Conservation (phyloP, 1,140 invertebrate species). For the Littorina saxatilis region DNA sequence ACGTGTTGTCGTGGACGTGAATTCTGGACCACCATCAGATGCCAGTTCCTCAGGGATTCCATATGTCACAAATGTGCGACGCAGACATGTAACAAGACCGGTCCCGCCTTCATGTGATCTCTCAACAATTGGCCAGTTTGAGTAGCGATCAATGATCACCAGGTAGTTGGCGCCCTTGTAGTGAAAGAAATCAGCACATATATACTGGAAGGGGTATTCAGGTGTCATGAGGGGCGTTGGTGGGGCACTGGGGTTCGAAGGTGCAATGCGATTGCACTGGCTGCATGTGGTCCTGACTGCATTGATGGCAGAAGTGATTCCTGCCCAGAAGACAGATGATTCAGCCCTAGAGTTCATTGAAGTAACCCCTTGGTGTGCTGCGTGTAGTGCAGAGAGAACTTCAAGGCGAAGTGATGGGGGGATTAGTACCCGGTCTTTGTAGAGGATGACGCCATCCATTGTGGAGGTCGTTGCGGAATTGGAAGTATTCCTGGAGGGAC, state of each 20-base stretch:
- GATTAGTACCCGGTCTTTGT: slow-evolving; percentile 44
- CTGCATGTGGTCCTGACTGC: slow-evolving; percentile 22
- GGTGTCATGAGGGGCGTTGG: slow-evolving; percentile 31
- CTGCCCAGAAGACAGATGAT: slow-evolving; percentile 48
- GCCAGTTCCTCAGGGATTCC: slow-evolving; percentile 49
- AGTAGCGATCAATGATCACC: slow-evolving; percentile 49
- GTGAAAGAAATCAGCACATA: too few species aligned
- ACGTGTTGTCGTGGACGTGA: slow-evolving; percentile 32
- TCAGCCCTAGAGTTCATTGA: slow-evolving; percentile 50
- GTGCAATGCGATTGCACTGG: slow-evolving; percentile 45
- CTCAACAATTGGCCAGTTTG: slow-evolving; percentile 56
- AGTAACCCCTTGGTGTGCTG: slow-evolving; percentile 56
- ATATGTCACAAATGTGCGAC: slow-evolving; percentile 50
- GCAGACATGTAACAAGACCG: slow-evolving; percentile 42
- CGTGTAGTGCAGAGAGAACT: slow-evolving; percentile 39
- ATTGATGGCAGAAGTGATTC: slow-evolving; percentile 47
- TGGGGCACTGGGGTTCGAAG: too few species aligned
- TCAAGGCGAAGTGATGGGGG: slow-evolving; percentile 21
- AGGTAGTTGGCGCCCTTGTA: slow-evolving; percentile 44
- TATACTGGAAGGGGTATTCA: slow-evolving; percentile 50
- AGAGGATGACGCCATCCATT: slow-evolving; percentile 45
- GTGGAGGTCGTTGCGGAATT: slow-evolving; percentile 34
- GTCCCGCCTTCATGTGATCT: slow-evolving; percentile 28
- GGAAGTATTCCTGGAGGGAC: slow-evolving; percentile 34
- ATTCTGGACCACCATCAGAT: too few species aligned